Conservation (phyloP, 2,888 invertebrate species). For the Selenia dentaria region DNA sequence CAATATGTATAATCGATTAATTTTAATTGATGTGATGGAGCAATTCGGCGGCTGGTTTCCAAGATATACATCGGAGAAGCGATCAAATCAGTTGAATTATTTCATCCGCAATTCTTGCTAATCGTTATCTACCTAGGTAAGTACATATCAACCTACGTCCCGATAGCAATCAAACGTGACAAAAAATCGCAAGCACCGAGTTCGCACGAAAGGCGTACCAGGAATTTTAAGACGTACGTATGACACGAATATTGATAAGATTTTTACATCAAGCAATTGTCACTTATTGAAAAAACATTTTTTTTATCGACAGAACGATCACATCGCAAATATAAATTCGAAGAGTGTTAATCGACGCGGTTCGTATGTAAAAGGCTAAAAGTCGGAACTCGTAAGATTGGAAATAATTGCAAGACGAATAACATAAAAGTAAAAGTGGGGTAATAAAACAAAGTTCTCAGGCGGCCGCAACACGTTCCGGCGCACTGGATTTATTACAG, state of each 20-base stretch:
- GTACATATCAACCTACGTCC: slow-evolving; percentile 5
- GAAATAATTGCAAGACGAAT: slow-evolving; percentile 38
- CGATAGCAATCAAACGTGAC: slow-evolving; percentile 49
- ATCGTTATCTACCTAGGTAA: slow-evolving; percentile 43
- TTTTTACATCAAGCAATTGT: slow-evolving; percentile 32
- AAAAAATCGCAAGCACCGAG: slow-evolving; percentile 49
- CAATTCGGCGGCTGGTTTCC: background rate
- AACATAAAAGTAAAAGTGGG: slow-evolving; percentile 70
- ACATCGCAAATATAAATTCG: slow-evolving; percentile 22
- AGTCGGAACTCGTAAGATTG: slow-evolving; percentile 10
- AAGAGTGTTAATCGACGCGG: slow-evolving; percentile 17
- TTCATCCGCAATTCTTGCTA: slow-evolving; percentile 36
- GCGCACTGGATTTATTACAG: slow-evolving; percentile 59
- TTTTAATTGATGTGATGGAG: background rate
- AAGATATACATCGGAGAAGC: slow-evolving; percentile 20
- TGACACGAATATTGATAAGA: slow-evolving; percentile 57
- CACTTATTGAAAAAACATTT: slow-evolving; percentile 31
- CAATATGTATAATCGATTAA: no score
- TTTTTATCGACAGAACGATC: slow-evolving; percentile 27
- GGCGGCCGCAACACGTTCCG: slow-evolving; percentile 53
- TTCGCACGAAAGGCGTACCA: slow-evolving; percentile 42
- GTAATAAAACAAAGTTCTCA: slow-evolving; percentile 68
- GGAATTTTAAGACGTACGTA: slow-evolving; percentile 42
- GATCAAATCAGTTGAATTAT: slow-evolving; percentile 35
- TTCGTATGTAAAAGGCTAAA: slow-evolving; percentile 14